Evolutionary conservation across 1,140 invertebrate genomes (phyloP), one percentile per base, ranked within the genome.

Genomic region (Drosophila kanapiae): DNA sequence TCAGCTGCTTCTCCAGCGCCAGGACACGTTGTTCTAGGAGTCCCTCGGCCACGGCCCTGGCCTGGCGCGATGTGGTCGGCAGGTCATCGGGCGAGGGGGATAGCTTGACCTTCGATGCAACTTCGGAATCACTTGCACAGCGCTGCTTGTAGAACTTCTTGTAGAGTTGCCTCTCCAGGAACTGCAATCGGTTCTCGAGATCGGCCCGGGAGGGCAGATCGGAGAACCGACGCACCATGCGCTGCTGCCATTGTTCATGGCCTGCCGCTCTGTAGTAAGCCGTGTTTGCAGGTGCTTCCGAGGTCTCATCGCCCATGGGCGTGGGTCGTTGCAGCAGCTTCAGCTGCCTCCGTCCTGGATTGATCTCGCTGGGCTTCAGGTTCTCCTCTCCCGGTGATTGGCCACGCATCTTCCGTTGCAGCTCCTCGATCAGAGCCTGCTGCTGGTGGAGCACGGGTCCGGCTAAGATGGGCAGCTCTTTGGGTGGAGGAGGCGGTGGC

Each of bases 41-140:
- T 4, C 40, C 75, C 9, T 86, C 83, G 18, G 37, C 65, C 62
- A 35, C 13, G 11, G 64, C 82, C n/a, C 59, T 35, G 9, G 82
- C 84, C n/a, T 75, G 81, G 9, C 63, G 76, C n/a, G 84, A 86
- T 18, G 91, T 86, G 53, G 74, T 86, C 6, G 90, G 90, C 61
- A 48, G 65, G 2, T 91, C 88, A 13, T 86, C 77, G 45, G 65
- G 31, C 23, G 53, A 49, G 37, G 16, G 33, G 0, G 51, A 54
- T 14, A 45, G 40, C 37, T 65, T 61, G 59, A 71, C 56, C 57
- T 75, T 83, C 71, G 91, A 92, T 92, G 91, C 91, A 81, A 92
- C 91, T 83, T 92, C 91, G 91, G 91, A 92, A 92, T 92, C 91
- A 92, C 91, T 92, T 92, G 91, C 91, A 90, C 91, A 83, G 85